Percentiles rank a stretch among this genome's conserved stretches.
phyloP scores from a whole-genome alignment of 2,113 vertebrate genomes.

The Mesitornis unicolor region DNA sequence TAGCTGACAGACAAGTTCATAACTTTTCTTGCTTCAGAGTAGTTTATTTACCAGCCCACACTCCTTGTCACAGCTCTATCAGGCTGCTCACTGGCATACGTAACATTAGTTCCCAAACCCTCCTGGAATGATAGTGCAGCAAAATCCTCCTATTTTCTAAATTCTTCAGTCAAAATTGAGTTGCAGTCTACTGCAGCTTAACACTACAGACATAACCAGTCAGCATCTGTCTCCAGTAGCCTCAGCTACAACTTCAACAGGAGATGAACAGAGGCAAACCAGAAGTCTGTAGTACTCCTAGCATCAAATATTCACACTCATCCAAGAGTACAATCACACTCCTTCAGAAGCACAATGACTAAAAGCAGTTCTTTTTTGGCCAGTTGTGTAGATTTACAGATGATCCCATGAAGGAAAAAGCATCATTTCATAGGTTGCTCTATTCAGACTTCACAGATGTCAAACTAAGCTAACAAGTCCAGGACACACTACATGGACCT shows the following conservation, averaged over 20 bases:
- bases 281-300: neutral
- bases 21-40: neutral
- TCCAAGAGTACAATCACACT: neutral
- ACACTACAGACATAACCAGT: neutral
- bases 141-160: neutral
- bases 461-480: neutral
- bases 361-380: neutral
- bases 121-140: neutral
- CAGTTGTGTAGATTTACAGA: neutral
- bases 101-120: neutral
- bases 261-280: neutral
- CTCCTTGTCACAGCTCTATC: neutral
- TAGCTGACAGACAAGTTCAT: neutral
- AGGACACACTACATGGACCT: neutral
- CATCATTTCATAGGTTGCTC: neutral
- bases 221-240: neutral
- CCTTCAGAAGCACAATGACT: accelerated
- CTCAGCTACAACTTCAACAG: neutral
- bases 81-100: neutral
- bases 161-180: neutral
- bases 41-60: neutral
- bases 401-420: neutral
- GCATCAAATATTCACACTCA: neutral
- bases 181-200: neutral
- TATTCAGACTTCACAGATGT: neutral